Conservation (phyloP, 2,797 vertebrate genomes). For the Rhyacichthys aspro region DNA sequence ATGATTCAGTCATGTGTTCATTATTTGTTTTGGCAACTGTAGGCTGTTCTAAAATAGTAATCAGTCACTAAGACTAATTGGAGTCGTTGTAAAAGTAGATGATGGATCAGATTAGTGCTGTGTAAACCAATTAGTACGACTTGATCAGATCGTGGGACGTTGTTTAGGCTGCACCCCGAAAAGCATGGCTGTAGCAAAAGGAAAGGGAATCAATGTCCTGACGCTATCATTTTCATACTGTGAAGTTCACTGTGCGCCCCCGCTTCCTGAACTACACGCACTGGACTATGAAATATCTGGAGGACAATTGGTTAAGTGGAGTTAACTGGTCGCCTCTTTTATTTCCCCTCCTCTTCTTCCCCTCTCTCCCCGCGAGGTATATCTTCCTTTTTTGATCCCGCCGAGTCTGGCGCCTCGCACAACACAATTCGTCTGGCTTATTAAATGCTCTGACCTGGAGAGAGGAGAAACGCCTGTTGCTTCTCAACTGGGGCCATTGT, state of each 20-base stretch:
- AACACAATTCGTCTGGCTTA: conserved; percentile 88
- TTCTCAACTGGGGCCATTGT: conserved; percentile 80
- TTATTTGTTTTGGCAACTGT: no score
- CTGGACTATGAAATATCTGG: conserved; percentile 79
- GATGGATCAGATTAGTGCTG: conserved; percentile 4
- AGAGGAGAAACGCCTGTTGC: conserved; percentile 82
- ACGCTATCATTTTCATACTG: conserved; percentile 2
- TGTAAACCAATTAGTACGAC: conserved; percentile 6
- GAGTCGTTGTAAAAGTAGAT: conserved; percentile 6
- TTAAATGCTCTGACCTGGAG: conserved; percentile 84
- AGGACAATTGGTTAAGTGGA: conserved; percentile 86
- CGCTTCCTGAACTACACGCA: conserved; percentile 70
- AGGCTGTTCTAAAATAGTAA: not conserved
- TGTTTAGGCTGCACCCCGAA: not conserved
- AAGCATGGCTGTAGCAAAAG: not conserved
- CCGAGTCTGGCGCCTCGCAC: conserved; percentile 87
- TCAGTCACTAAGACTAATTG: conserved; percentile 3
- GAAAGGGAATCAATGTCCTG: not conserved
- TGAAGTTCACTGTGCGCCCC: conserved; percentile 71
- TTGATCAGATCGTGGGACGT: not conserved
- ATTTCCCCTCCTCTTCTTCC: conserved; percentile 50
- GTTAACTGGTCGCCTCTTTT: conserved; percentile 68
- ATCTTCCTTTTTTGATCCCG: conserved; percentile 85
- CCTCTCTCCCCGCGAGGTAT: conserved; percentile 83
- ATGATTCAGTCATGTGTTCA: no score